Conservation (phyloP, 2,113 vertebrate species). For the Toxotes jaculatrix region DNA sequence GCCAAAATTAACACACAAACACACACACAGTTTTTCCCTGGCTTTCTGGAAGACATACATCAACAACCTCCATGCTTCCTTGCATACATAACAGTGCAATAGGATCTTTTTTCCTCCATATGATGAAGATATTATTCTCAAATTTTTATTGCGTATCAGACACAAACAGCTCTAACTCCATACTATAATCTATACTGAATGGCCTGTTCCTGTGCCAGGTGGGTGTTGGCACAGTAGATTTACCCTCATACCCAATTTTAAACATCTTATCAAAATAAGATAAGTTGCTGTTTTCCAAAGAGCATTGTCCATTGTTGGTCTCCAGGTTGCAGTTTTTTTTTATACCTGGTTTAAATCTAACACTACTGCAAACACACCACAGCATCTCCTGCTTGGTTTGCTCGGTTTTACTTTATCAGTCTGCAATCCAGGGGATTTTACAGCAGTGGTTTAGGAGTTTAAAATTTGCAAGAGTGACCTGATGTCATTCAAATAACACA, state of each 20-base stretch:
- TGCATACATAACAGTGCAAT: constrained; percentile 4
- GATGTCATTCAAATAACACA: neutral
- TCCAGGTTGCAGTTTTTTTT: neutral
- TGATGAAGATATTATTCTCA: constrained; percentile 50
- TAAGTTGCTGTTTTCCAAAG: constrained; percentile 37
- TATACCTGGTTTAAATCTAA: constrained; percentile 15
- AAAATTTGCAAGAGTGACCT: neutral
- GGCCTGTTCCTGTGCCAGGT: constrained; percentile 11
- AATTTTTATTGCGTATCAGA: constrained; percentile 48
- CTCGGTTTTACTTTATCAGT: neutral
- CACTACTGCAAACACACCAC: constrained; percentile 12
- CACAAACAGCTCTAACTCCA: constrained; percentile 43
- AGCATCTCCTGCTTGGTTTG: neutral
- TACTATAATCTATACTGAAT: constrained; percentile 43
- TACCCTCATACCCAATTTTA: constrained; percentile 39
- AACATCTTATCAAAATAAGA: constrained; percentile 39
- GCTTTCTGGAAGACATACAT: constrained; percentile 12
- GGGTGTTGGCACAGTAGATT: constrained; percentile 38
- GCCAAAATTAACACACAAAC: neutral
- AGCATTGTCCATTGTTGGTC: constrained; percentile 11
- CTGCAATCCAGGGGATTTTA: neutral
- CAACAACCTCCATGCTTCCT: neutral
- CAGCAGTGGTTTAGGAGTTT: neutral
- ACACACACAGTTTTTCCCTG: neutral
- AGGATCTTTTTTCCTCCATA: neutral